Base-by-base conservation (phyloP, 2,888 invertebrate genomes). In the Archips xylosteana region DNA sequence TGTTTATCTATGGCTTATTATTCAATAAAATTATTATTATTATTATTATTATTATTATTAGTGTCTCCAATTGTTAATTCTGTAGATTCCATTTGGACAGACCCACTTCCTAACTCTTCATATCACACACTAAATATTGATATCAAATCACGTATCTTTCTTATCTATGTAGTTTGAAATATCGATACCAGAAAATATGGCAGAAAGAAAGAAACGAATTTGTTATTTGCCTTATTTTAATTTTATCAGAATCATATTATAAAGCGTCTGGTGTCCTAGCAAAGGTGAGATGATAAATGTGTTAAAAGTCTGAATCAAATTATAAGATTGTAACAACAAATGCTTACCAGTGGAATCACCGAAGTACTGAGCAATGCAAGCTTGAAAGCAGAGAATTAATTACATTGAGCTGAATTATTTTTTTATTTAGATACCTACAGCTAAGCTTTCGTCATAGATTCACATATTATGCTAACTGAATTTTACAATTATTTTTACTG, bases 361-460 rank as follows among this genome's bases (percentile, higher is more conserved):
- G 89, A 94, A 92, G 91, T 90, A 93, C 85, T 93, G 93, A 79
- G 91, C 91, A 86, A 93, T 88, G 94, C 88, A 90, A 70, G 92
- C 94, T 94, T 90, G 84, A 88, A 90, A 89, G 84, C 76, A 87
- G 78, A 82, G 82, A 63, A 69, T 64, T 64, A 75, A 65, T 47
- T n/a, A 57, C 71, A 60, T 10, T 57, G 57, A 57, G 32, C 57
- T 57, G 1, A 32, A 3, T 45, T 9, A 54, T 54, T 23, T 12
- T 15, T 65, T 51, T 64, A 51, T 64, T 49, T 65, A 59, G 36
- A 34, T 51, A 65, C 61, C 13, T 13, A 47, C 13, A 47, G 47
- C 12, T 12, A 47, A 47, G 42, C 42, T 42, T 23, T 23, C 23
- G 23, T 23, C 23, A 23, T 23, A 23, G 23, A 23, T n/a, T n/a